phyloP scores from a whole-genome alignment of 2,113 vertebrate species.

The Myanophis thanlyinensis region DNA sequence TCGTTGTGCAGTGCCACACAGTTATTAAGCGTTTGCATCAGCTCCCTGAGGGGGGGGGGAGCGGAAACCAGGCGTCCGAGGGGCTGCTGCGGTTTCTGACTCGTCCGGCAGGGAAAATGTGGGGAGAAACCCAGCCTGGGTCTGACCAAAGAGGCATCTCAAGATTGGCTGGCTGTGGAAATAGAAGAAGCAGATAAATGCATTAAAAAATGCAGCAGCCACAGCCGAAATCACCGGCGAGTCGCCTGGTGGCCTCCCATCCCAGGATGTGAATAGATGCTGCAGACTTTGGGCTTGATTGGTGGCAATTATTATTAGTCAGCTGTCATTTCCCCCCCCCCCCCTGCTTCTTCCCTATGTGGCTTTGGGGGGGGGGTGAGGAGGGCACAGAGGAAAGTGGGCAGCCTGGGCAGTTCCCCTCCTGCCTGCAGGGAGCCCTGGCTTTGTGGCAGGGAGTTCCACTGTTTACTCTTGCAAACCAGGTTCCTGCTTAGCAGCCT shows the following conservation, averaged over 20 bases:
- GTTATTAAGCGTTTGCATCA: not conserved
- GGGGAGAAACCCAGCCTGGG: not conserved
- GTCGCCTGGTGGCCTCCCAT: not conserved
- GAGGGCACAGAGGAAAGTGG: not conserved
- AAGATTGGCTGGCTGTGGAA: accelerated
- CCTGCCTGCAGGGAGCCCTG: not conserved
- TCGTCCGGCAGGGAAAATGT: accelerated
- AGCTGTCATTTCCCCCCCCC: not conserved
- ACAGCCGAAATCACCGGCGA: not conserved
- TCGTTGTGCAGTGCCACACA: not conserved
- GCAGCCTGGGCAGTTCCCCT: not conserved
- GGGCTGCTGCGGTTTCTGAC: not conserved
- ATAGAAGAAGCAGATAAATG: too few relatives aligned
- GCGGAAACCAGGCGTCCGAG: not conserved
- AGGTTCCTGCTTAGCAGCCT: not conserved
- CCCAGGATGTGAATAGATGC: not conserved
- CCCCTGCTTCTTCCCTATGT: not conserved
- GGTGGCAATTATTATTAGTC: not conserved
- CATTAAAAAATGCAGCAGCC: not conserved
- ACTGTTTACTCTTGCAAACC: not conserved
- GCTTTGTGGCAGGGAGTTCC: not conserved
- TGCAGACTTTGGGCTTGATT: not conserved
- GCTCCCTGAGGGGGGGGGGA: not conserved
- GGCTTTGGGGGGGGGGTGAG: not conserved
- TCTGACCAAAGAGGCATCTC: too few relatives aligned